Evolutionary conservation across 2,113 vertebrate species (phyloP), one percentile per base, ranked within the genome.

Genomic region (Turnix velox): DNA sequence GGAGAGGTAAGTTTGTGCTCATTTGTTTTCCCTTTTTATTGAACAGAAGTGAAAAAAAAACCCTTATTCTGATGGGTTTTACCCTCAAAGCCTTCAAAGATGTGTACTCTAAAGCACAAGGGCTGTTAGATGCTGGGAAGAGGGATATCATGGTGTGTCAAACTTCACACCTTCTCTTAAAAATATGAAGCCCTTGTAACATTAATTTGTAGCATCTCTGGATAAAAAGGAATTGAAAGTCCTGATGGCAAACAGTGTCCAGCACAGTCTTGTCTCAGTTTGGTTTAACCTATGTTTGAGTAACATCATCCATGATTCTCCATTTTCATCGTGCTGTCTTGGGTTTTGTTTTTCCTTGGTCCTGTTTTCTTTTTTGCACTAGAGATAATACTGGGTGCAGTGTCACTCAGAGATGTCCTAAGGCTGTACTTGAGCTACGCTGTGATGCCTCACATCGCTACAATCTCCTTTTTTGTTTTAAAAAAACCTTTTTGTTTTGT

Each of bases 401-500:
- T 76, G 52, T 90, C 81, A 14, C 87, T 91, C 87, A 89, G 86
- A 76, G 75, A 75, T 77, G 76, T 93, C 83, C 68, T 87, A 82
- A 82, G 76, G 87, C 93, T 37, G 8, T 73, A 45, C 57, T 71
- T 49, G 40, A 79, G 43, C 87, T 75, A 18, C 8, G 0, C 87
- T 79, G 24, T 75, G 89, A 86, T 68, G 72, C 73, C 88, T 82
- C 92, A 90, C 52, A 10, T 79, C 40, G 6, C 74, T 93, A 94
- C 96, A 96, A 67, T 94, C 86, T 95, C 96, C 92, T 84, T 94
- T 94, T 94, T 66, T 42, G 95, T 90, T 94, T 96, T n/a, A n/a
- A n/a, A 85, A 85, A 96, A 92, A 42, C 91, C 92, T 71, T 96
- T 97, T 97, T 97, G 94, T 95, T 97, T 97, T 98, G 96, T 98